Conservation (phyloP, 1,140 invertebrate genomes). For the Drosophila mauritiana region DNA sequence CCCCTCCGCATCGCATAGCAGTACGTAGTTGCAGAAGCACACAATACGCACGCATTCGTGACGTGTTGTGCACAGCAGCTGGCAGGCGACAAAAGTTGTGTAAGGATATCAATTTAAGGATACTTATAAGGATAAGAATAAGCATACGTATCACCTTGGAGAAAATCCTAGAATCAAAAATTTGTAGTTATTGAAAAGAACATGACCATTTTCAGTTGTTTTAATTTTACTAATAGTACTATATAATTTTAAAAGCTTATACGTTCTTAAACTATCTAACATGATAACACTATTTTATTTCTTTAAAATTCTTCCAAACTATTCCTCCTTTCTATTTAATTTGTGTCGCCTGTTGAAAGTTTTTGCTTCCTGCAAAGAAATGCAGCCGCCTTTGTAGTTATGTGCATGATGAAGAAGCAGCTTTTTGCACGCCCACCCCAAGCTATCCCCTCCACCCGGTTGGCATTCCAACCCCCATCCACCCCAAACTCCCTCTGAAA, state of each 20-base stretch:
- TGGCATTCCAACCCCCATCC: slow-evolving; percentile 3
- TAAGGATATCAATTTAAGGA: not conserved
- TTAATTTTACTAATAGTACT: too few species aligned
- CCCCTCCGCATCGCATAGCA: not conserved
- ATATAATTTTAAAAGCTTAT: too few species aligned
- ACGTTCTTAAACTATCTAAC: too few species aligned
- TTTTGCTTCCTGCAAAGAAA: slow-evolving; percentile 37
- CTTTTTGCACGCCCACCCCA: not conserved
- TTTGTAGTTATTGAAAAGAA: too few species aligned
- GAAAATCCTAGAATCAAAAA: too few species aligned
- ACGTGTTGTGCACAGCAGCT: slow-evolving; percentile 24
- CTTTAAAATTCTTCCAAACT: not conserved
- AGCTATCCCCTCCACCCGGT: not conserved
- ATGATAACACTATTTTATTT: too few species aligned
- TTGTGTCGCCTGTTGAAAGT: slow-evolving; percentile 1
- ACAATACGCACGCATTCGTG: slow-evolving; percentile 52
- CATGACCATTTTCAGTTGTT: too few species aligned
- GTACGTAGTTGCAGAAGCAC: slow-evolving; percentile 12
- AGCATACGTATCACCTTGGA: too few species aligned
- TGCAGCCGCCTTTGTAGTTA: slow-evolving; percentile 59
- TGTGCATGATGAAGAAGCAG: slow-evolving; percentile 54
- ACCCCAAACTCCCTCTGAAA: not conserved
- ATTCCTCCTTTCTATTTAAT: not conserved
- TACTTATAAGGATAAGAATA: too few species aligned
- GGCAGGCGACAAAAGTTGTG: slow-evolving; percentile 43